Conservation (phyloP, 2,113 vertebrate species). For the Mirza zaza region DNA sequence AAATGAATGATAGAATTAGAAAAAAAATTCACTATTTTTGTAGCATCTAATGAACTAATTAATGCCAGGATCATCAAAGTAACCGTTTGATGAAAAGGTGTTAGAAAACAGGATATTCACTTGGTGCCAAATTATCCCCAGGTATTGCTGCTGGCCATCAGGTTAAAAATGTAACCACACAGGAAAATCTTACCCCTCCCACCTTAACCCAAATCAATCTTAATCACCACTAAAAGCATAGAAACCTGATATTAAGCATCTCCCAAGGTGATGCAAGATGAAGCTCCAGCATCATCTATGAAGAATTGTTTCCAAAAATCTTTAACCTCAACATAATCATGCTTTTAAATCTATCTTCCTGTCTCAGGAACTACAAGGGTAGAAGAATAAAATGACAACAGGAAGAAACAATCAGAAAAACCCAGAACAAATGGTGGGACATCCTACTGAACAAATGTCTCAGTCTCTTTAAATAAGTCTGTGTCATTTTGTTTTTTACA, state of each 20-base stretch:
- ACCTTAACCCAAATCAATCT: background rate
- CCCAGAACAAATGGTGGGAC: background rate
- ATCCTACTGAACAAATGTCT: background rate
- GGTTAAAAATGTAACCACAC: background rate
- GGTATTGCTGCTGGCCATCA: background rate
- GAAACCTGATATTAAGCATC: background rate
- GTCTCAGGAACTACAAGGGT: background rate
- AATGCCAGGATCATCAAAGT: background rate
- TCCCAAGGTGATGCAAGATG: background rate
- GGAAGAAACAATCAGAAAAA: constrained; percentile 16
- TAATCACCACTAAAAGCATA: background rate
- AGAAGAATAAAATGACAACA: background rate
- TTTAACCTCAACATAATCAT: background rate
- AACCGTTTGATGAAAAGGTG: background rate
- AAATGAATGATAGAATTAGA: background rate
- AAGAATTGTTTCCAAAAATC: background rate
- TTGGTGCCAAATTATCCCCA: background rate
- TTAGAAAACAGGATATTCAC: background rate
- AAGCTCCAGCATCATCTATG: background rate
- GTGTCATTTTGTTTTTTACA: background rate
- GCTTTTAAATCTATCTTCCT: background rate
- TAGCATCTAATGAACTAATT: background rate
- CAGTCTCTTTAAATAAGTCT: background rate
- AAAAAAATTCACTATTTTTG: background rate
- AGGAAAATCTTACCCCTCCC: background rate